Evolutionary conservation across 2,797 vertebrate species (phyloP), one percentile per base, ranked within the genome.

Genomic region (Hemibagrus guttatus): DNA sequence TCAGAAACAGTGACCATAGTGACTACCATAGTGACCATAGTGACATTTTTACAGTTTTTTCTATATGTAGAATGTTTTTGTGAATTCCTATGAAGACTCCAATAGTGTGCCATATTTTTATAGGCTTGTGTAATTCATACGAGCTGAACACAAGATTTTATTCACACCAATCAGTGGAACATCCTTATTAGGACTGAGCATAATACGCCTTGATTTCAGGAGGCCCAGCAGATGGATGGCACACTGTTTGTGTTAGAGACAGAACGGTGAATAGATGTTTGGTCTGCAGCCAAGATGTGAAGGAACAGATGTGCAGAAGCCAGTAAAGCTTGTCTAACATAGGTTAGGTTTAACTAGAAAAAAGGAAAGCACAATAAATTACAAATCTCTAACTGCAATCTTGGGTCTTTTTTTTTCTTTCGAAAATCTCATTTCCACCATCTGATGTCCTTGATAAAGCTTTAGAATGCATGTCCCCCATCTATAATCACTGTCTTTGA

Each of bases 221-320:
- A 69, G 52, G 7, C 11, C 26, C 46, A 69, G 68, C 46, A 52
- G 68, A 69, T 63, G 64, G 80, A 84, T 78, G 72, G 69, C 63
- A 61, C 46, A 13, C 63, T 81, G 31, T 81, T 89, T 88, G 52
- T 83, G 56, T 91, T 92, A 88, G 71, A 68, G 83, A 81, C 85
- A 85, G 90, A 91, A 92, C 88, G 89, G 87, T 86, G 89, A 90
- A 86, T 88, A 28, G 81, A 61, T 90, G 85, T 92, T 92, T 94
- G 93, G 92, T 92, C 88, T 28, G 83, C 72, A 31, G 93, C 93
- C 93, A 94, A 91, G 90, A 71, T 87, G 86, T 42, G 88, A 91
- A 87, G 89, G 86, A 90, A 90, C 94, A 94, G 93, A 93, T 95
- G 93, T 92, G 92, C 92, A 21, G 61, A 68, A 31, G 63, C 63